Percentiles rank a stretch among this genome's conserved stretches.
Evolutionary conservation across 2,113 vertebrate genomes (phyloP).

Genomic region (Callochromis pleurospilus): DNA sequence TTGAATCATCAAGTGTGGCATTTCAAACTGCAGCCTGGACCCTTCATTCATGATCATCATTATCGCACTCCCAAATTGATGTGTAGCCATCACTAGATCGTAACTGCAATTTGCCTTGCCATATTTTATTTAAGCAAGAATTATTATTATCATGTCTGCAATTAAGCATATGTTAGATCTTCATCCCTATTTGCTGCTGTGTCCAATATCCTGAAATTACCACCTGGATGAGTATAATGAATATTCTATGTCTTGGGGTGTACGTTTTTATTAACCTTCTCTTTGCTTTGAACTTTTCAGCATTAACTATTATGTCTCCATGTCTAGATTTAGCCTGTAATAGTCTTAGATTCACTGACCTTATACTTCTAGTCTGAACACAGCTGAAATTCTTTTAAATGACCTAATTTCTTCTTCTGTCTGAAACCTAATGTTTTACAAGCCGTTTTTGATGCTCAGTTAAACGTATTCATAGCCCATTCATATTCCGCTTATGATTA

Average conservation of each 20-base stretch:
- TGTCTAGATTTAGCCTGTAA: background rate
- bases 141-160: background rate
- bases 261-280: background rate
- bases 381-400: background rate
- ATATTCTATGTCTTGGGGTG: background rate
- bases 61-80: background rate
- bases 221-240: background rate
- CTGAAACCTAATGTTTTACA: background rate
- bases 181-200: background rate
- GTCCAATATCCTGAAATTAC: background rate
- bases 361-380: background rate
- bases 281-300: background rate
- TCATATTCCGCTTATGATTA: background rate
- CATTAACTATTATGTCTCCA: background rate
- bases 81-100: background rate
- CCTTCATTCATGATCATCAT: background rate
- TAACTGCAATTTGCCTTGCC: background rate
- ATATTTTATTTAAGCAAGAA: slow-evolving; percentile 2
- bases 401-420: background rate
- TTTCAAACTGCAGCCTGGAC: background rate
- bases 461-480: background rate
- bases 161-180: background rate
- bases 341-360: background rate
- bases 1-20: slow-evolving; percentile 15
- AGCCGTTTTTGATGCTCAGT: background rate